phyloP scores from a whole-genome alignment of 2,888 invertebrate genomes.

The Sympetrum striolatum region DNA sequence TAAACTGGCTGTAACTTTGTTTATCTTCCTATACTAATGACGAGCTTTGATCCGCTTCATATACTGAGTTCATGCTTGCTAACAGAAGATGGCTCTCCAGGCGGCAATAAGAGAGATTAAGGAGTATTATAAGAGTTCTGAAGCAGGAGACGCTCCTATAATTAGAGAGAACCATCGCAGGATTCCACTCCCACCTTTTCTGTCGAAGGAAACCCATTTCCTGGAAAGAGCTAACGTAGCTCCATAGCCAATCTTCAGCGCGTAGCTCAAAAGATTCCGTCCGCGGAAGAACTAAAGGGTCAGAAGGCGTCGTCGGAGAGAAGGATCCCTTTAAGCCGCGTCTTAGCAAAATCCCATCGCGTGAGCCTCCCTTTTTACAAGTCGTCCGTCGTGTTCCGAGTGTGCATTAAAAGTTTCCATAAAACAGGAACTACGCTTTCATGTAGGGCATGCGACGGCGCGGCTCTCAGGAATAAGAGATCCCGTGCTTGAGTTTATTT shows the following conservation, averaged over 20 bases:
- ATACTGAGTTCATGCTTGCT: too few species aligned
- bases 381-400: background rate
- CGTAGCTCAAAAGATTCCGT: background rate
- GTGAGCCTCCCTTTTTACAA: background rate
- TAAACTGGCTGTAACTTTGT: too few species aligned
- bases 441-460: background rate
- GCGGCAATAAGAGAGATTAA: too few species aligned
- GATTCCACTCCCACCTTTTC: too few species aligned
- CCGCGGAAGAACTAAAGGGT: background rate
- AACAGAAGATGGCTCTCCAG: too few species aligned
- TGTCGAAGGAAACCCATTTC: too few species aligned
- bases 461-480: background rate
- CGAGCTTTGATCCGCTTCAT: too few species aligned
- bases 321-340: constrained; percentile 24
- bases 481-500: background rate
- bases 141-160: too few species aligned
- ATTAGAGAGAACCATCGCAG: too few species aligned
- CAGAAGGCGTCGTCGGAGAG: background rate
- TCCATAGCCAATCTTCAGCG: background rate
- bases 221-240: too few species aligned
- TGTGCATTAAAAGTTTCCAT: background rate
- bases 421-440: background rate
- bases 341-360: constrained; percentile 7
- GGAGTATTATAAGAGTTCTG: too few species aligned
- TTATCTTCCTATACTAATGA: too few species aligned